Evolutionary conservation across 2,888 invertebrate species (phyloP), one percentile per base, ranked within the genome.

Genomic region (Cephus spinipes): DNA sequence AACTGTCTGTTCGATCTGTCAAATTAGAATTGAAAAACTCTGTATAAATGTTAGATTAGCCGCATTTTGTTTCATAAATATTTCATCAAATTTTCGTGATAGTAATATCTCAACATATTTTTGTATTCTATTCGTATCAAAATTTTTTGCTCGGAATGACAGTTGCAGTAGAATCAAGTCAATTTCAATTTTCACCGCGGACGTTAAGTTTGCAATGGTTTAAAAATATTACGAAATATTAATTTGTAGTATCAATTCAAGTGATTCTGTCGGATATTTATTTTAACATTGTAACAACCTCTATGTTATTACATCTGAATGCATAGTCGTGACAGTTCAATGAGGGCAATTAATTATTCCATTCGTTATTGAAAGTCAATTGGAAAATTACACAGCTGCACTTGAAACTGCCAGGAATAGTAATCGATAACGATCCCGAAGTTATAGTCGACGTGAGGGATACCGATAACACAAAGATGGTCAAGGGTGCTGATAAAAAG

Each of bases 321-420:
- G 69, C 69, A 33, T 79, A 35, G n/a, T 74, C 23, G 36, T 36
- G 33, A 34, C 74, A 12, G 23, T 79, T n/a, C 68, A 79, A 69
- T 69, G 23, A 34, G 73, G 33, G 33, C 34, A 68, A 35, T 36
- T 73, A 73, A 12, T 30, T 36, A 34, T 76, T 79, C 30, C 69
- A 68, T 23, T 71, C 11, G 4, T n/a, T 68, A 68, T 71, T 78
- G 75, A 75, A 73, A 73, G 36, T 76, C 23, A 55, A 55, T 55
- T 9, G 6, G 69, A 35, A 71, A 68, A 69, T 74, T 36, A 32
- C 74, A 33, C 32, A 31, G 30, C 55, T 71, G 75, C 79, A 74
- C 77, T 79, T 80, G 33, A 77, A 79, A 69, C 40, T 33, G 6
- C 73, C 82, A 74, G 76, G 80, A 79, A 76, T 77, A 74, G 12